Percentiles rank a stretch among this genome's conserved stretches.
Conservation (phyloP, 2,888 invertebrate species). For the Sipunculus nudus region DNA sequence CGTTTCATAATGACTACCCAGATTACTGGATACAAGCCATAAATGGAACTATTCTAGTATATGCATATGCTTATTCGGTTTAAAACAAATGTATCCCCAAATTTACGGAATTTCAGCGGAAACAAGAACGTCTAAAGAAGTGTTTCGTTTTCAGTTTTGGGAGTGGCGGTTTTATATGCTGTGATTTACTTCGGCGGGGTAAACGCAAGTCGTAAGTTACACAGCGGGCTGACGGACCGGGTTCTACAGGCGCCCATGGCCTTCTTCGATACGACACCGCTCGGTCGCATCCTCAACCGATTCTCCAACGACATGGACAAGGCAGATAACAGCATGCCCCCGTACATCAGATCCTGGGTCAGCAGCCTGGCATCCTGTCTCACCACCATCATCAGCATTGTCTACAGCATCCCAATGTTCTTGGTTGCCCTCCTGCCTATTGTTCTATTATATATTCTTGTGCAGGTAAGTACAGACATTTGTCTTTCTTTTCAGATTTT, state of each 20-base stretch:
- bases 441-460: constrained; percentile 50
- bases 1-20: too few relatives aligned
- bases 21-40: too few relatives aligned
- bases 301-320: constrained; percentile 44
- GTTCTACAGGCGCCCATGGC: constrained; percentile 48
- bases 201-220: constrained; percentile 24
- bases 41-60: too few relatives aligned
- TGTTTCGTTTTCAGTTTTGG: too few relatives aligned
- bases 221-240: constrained; percentile 14
- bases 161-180: too few relatives aligned
- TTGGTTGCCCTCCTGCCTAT: constrained; percentile 52
- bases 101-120: too few relatives aligned
- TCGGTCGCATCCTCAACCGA: constrained; percentile 43
- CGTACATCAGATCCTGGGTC: constrained; percentile 33
- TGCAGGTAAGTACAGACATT: constrained; percentile 26
- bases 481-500: too few relatives aligned
- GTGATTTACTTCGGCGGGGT: constrained; percentile 26
- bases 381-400: constrained; percentile 57
- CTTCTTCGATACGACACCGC: constrained; percentile 44
- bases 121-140: too few relatives aligned
- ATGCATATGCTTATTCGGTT: too few relatives aligned
- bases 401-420: constrained; percentile 55
- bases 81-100: too few relatives aligned
- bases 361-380: constrained; percentile 41
- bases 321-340: constrained; percentile 35